Evolutionary conservation across 1,140 invertebrate genomes (phyloP), one percentile per base, ranked within the genome.

Genomic region (Anoplolepis gracilipes): DNA sequence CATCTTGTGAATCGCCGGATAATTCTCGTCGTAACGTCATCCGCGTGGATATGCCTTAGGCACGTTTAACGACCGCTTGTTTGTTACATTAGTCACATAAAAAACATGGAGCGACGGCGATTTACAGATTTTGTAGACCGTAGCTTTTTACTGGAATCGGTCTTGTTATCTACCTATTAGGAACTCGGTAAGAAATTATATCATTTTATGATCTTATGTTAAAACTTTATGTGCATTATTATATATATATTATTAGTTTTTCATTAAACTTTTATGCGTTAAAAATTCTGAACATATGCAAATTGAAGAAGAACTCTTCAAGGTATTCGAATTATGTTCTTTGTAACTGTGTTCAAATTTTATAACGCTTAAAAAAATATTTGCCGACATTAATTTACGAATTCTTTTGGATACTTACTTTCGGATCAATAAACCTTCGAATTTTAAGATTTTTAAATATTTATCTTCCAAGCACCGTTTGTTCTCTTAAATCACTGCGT

Each of bases 81-180:
- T 77, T 46, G 25, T 59, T 49, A 25, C 39, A 55, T 69, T 70
- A 79, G 46, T 70, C 77, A 33, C 22, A 16, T 79, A 70, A 67
- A 39, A 25, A 79, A 53, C 62, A 53, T n/a, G n/a, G n/a, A n/a
- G n/a, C n/a, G n/a, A n/a, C n/a, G 11, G 8, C 8, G 1, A 11
- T 42, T 42, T 69, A 64, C 46, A 55, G 33, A 79, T 55, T 79
- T 79, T 79, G 30, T 69, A 79, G 76, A 79, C 30, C 62, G 33
- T 79, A 28, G 10, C 46, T 70, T 55, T 67, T 55, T 73, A 10
- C 22, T 36, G 25, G 39, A 61, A 81, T 36, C 33, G 78, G 19
- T 72, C 33, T 70, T 30, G 49, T 10, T 72, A 19, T 11, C 16
- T 25, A 28, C 39, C 39, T 11, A 22, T 79, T 19, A 3, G 19